A percentile compares a stretch with the other conserved stretches of the same genome.
These are phyloP conservation scores for Meleagris gallopavo DNA, from an alignment of 2,113 vertebrate genomes.

Conservation along the genomic window DNA sequence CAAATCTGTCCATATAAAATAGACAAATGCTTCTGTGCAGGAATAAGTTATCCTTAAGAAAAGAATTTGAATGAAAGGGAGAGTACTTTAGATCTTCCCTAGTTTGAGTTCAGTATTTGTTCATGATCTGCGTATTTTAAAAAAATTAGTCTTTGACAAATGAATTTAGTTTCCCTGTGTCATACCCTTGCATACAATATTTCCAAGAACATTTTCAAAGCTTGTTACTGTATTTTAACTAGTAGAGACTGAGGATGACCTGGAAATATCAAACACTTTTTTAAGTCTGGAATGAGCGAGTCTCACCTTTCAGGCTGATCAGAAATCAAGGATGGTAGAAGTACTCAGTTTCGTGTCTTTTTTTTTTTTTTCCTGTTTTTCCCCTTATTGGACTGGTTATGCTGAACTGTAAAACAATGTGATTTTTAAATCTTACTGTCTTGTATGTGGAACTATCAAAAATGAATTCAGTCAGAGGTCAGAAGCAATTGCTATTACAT, in stretches of 20 bases:
- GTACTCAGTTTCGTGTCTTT: background rate
- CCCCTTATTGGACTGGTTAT: background rate
- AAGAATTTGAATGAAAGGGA: background rate
- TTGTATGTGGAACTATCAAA: background rate
- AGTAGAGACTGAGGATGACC: background rate
- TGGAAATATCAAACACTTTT: conserved; percentile 30
- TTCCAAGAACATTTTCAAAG: background rate
- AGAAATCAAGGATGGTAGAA: background rate
- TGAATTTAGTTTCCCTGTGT: background rate
- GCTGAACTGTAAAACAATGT: background rate
- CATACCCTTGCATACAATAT: background rate
- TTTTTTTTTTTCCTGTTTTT: background rate
- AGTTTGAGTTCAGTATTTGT: background rate
- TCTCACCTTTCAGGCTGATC: background rate
- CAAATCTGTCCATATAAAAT: background rate
- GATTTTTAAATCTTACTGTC: background rate
- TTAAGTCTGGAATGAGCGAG: background rate
- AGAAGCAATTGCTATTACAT: background rate
- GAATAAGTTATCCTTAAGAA: background rate
- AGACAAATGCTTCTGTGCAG: background rate
- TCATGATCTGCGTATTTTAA: background rate
- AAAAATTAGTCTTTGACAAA: background rate
- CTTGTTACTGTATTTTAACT: background rate
- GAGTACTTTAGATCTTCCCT: background rate
- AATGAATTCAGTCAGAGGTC: background rate